A percentile compares a stretch with the other conserved stretches of the same genome.
phyloP scores from a whole-genome alignment of 2,888 invertebrate species.

The Omphaloscelis lunosa region DNA sequence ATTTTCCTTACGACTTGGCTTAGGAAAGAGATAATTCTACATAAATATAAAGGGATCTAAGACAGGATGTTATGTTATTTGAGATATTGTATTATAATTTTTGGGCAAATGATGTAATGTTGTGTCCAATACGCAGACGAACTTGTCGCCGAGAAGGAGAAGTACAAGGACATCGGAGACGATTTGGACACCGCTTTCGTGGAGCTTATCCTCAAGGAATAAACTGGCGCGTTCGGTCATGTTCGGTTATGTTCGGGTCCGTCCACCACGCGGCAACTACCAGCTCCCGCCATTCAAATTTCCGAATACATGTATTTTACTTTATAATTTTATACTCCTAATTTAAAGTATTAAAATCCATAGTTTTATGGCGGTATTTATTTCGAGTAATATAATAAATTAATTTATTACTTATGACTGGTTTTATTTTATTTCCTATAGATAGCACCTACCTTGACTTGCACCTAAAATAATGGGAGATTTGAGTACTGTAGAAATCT shows the following conservation, averaged over 20 bases:
- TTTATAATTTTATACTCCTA: constrained; percentile 88
- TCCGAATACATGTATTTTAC: constrained; percentile 84
- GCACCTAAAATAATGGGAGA: constrained; percentile 1
- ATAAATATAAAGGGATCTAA: constrained; percentile 21
- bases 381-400: constrained; percentile 88
- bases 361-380: constrained; percentile 89
- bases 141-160: constrained; percentile 99
- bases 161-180: constrained; percentile 99
- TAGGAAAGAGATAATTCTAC: constrained; percentile 66
- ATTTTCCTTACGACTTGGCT: constrained; percentile 83
- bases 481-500: constrained; percentile 12
- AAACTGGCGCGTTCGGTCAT: constrained; percentile 71
- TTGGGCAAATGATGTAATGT: constrained; percentile 63
- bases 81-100: constrained; percentile 25
- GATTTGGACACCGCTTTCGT: constrained; percentile 99
- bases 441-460: constrained; percentile 23
- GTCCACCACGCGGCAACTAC: constrained; percentile 62
- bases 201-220: constrained; percentile 95
- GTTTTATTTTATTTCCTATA: constrained; percentile 73
- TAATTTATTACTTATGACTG: constrained; percentile 85
- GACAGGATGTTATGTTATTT: constrained; percentile 43
- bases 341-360: constrained; percentile 87
- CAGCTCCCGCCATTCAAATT: constrained; percentile 82
- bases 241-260: constrained; percentile 60
- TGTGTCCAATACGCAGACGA: constrained; percentile 93